Evolutionary conservation across 2,113 vertebrate species (phyloP).

Genomic region (Melanerpes formicivorus): DNA sequence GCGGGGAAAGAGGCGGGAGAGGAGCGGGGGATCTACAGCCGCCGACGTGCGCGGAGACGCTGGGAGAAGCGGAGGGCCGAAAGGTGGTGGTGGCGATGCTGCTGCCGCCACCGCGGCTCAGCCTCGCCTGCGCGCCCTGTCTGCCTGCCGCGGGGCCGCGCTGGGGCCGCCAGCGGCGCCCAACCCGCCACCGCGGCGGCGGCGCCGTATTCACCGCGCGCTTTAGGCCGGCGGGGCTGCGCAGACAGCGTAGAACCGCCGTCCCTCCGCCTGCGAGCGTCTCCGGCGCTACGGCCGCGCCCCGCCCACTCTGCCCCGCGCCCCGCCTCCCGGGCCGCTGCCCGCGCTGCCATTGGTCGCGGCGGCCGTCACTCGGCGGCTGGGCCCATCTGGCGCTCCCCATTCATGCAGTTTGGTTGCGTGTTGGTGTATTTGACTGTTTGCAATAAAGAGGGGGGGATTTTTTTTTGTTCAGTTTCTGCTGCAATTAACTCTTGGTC

Average conservation of each 20-base stretch:
- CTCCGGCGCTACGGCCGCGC: neutral
- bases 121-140: too few species aligned
- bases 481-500: conserved; percentile 68
- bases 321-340: neutral
- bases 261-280: neutral
- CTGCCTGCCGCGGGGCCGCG: neutral
- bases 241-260: neutral
- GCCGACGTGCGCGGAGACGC: neutral
- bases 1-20: neutral
- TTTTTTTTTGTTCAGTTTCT: conserved; percentile 63
- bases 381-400: conserved; percentile 67
- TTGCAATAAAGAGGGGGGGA: conserved; percentile 72
- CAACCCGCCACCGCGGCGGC: neutral
- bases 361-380: conserved; percentile 57
- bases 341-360: conserved; percentile 45
- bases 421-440: conserved; percentile 76
- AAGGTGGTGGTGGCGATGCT: too few species aligned
- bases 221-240: neutral
- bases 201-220: neutral
- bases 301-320: neutral
- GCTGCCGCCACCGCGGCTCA: neutral
- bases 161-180: neutral
- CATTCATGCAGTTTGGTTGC: conserved; percentile 76
- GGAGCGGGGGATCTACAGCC: neutral
- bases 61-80: too few species aligned